A percentile compares a stretch with the other conserved stretches of the same genome.
Conservation (phyloP, 1,140 invertebrate genomes). For the Ceratoteleas bidentatus region DNA sequence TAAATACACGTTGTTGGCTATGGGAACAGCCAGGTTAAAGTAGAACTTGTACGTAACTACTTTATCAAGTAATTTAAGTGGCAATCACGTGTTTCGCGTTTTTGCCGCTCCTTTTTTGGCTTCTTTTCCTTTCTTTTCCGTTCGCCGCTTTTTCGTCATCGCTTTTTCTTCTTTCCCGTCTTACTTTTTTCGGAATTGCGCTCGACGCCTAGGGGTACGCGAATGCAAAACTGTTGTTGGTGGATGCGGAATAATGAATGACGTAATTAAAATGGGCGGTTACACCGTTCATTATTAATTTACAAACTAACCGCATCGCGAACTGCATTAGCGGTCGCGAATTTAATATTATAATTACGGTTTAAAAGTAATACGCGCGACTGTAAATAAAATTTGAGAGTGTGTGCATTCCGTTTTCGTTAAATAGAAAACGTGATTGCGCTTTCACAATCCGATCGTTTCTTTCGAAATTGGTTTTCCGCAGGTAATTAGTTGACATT, state of each 20-base stretch:
- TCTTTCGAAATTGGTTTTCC: no score
- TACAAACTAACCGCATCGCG: conserved; percentile 7
- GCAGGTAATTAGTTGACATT: no score
- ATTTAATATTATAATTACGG: conserved; percentile 47
- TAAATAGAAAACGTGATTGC: not conserved
- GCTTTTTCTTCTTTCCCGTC: not conserved
- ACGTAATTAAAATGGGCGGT: conserved; percentile 29
- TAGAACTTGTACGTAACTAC: conserved; percentile 38
- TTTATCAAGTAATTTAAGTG: conserved; percentile 46
- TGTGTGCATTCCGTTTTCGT: not conserved
- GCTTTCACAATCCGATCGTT: not conserved
- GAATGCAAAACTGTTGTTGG: conserved; percentile 23
- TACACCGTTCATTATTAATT: conserved; percentile 34
- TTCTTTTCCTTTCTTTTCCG: no score
- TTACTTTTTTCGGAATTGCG: conserved; percentile 2
- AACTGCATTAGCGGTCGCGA: conserved; percentile 19
- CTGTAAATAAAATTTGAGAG: conserved; percentile 10
- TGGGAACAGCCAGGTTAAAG: conserved; percentile 33
- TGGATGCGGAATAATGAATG: conserved; percentile 21
- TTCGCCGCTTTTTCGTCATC: not conserved
- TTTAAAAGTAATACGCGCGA: conserved; percentile 12
- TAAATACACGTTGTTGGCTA: conserved; percentile 30
- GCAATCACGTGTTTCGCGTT: conserved; percentile 14
- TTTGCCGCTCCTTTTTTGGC: not conserved
- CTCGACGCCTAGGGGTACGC: not conserved